These are phyloP conservation scores for Melanotaenia nigrans DNA, from an alignment of 2,797 vertebrate species.

Conservation along the genomic window DNA sequence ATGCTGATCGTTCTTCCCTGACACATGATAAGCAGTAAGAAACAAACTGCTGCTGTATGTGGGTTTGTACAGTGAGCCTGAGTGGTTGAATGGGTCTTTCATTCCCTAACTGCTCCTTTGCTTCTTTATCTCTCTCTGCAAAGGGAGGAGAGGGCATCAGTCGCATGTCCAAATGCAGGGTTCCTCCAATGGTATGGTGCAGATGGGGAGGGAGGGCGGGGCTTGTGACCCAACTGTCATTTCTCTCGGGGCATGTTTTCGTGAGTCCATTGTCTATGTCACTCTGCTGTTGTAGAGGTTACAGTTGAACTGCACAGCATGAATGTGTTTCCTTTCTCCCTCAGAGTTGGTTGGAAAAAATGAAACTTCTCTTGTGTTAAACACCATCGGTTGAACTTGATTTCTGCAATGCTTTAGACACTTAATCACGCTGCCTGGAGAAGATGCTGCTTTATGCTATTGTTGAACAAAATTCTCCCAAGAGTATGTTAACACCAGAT, in stretches of 20 bases:
- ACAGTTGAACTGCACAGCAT: constrained; percentile 63
- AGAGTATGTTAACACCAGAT: no score
- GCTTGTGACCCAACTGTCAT: constrained; percentile 62
- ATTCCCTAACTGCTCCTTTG: constrained; percentile 67
- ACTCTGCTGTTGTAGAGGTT: constrained; percentile 57
- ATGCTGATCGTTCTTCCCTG: background rate
- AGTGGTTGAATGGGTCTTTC: constrained; percentile 45
- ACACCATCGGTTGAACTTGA: constrained; percentile 11
- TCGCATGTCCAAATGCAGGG: constrained; percentile 79
- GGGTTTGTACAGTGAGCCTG: constrained; percentile 14
- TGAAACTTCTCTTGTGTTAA: constrained; percentile 23
- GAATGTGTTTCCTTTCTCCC: constrained; percentile 37
- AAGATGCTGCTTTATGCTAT: no score
- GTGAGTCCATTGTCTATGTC: constrained; percentile 74
- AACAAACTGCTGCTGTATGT: background rate
- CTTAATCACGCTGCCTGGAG: no score
- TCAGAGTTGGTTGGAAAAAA: constrained; percentile 22
- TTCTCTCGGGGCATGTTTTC: constrained; percentile 75
- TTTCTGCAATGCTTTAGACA: background rate
- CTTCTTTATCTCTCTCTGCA: constrained; percentile 61
- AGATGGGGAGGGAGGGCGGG: constrained; percentile 70
- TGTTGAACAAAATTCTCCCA: no score
- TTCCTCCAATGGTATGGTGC: constrained; percentile 84
- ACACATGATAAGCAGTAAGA: constrained; percentile 6
- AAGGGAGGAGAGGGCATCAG: constrained; percentile 85